A percentile compares a stretch with the other conserved stretches of the same genome.
phyloP scores from a whole-genome alignment of 2,888 invertebrate species.

The Apotomis betuletana region DNA sequence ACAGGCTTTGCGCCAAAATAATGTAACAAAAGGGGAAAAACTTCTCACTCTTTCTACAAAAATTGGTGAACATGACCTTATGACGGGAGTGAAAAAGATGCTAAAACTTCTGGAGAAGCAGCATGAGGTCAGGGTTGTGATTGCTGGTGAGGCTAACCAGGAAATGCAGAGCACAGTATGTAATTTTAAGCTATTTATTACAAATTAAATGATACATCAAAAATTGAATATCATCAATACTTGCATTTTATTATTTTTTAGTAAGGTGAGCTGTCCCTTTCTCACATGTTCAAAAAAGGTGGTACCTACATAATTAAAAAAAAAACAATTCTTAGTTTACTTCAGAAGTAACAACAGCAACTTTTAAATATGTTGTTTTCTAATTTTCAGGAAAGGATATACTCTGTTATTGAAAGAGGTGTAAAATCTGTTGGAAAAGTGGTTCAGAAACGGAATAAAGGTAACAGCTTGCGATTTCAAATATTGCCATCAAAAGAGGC shows the following conservation, averaged over 20 bases:
- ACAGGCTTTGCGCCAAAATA: slow-evolving; percentile 68
- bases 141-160: slow-evolving; percentile 77
- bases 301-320: no score
- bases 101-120: slow-evolving; percentile 86
- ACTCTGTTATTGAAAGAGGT: slow-evolving; percentile 80
- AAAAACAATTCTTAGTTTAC: no score
- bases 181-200: slow-evolving; percentile 28
- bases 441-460: slow-evolving; percentile 86
- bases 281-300: no score
- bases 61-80: slow-evolving; percentile 87
- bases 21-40: slow-evolving; percentile 84
- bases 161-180: slow-evolving; percentile 62
- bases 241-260: no score
- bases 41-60: slow-evolving; percentile 84
- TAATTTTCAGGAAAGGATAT: slow-evolving; percentile 84
- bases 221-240: no score
- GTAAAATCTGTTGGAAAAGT: slow-evolving; percentile 80
- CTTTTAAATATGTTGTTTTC: neutral
- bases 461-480: slow-evolving; percentile 85
- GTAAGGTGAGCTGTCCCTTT: no score
- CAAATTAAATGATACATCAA: no score
- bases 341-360: neutral
- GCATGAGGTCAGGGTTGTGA: slow-evolving; percentile 85
- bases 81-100: slow-evolving; percentile 85
- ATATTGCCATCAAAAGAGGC: slow-evolving; percentile 78